A percentile compares a stretch with the other conserved stretches of the same genome.
Evolutionary conservation across 2,797 vertebrate species (phyloP).

Genomic region (Coilia nasus): DNA sequence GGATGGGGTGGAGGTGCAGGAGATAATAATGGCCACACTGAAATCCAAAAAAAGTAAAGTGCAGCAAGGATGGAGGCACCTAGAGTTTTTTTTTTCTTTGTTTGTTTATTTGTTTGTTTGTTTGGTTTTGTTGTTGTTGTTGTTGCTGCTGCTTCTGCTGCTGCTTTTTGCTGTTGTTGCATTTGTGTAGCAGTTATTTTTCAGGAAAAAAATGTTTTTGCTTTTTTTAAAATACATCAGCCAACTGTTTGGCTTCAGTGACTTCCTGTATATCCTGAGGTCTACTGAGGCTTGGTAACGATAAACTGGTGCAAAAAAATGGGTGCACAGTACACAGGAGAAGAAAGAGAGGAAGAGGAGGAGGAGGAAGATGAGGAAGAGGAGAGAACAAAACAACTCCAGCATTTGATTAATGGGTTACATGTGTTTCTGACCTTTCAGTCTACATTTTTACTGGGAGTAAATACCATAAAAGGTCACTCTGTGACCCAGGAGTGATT

Average conservation of each 20-base stretch:
- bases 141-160: too few relatives aligned
- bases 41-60: not conserved
- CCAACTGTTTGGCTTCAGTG: not conserved
- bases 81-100: not conserved
- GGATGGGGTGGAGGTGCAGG: not conserved
- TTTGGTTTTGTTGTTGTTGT: too few relatives aligned
- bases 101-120: too few relatives aligned
- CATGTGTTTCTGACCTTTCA: conserved; percentile 34
- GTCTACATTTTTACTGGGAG: conserved; percentile 31
- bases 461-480: conserved; percentile 40
- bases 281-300: not conserved
- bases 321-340: not conserved
- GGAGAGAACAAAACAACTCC: not conserved
- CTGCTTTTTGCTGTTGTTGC: not conserved
- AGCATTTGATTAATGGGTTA: conserved; percentile 27
- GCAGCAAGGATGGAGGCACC: not conserved
- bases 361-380: not conserved
- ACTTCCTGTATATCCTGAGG: not conserved
- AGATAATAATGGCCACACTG: not conserved
- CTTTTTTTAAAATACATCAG: not conserved
- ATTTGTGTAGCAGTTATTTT: conserved; percentile 1
- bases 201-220: not conserved
- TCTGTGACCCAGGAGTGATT: conserved; percentile 21
- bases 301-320: not conserved
- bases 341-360: not conserved